Base-by-base conservation (phyloP, 2,888 invertebrate species). In the Plemyria rubiginata region DNA sequence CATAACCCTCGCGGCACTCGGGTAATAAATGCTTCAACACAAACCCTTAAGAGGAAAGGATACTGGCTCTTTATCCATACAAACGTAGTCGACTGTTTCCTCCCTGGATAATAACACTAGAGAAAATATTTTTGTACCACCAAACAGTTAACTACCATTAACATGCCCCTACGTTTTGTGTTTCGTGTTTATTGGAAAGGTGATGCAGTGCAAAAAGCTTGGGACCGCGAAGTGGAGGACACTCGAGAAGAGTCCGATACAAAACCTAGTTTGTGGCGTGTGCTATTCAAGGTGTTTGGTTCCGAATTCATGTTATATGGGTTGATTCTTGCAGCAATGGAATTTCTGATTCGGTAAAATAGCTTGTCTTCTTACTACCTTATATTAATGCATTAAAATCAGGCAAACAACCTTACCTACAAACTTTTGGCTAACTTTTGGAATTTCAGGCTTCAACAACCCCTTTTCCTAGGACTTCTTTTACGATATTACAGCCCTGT, bases 201-300 rank as follows among this genome's bases (percentile, higher is more conserved):
- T 22, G 94, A 95, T 75, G 93, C 93, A 65, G 84, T 96, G 68
- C 94, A 94, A 76, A 88, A 84, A 66, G 91, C 92, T 58, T 96
- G 96, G 96, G 91, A 94, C 15, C 78, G 82, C 40, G 96, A 96
- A 82, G 88, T 94, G 63, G 81, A 85, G 50, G 75, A 78, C 46
- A 64, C 67, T 55, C 62, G 64, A 9, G 62, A 70, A 8, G 65
- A 71, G 4, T 61, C 68, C 11, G 80, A 86, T n/a, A 76, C 77
- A 41, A 85, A 89, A 52, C 95, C 96, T 0, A 96, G 95, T 70
- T 84, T 96, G 56, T 85, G 93, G 76, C 91, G 89, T 72, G 95
- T 93, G 0, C 82, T 96, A 6, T 75, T 92, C 29, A 94, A 91
- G 81, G 94, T 95, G 9, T 96, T 95, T 70, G 95, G 95, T 0